Evolutionary conservation across 2,888 invertebrate genomes (phyloP), one percentile per base, ranked within the genome.

Genomic region (Thera obeliscata): DNA sequence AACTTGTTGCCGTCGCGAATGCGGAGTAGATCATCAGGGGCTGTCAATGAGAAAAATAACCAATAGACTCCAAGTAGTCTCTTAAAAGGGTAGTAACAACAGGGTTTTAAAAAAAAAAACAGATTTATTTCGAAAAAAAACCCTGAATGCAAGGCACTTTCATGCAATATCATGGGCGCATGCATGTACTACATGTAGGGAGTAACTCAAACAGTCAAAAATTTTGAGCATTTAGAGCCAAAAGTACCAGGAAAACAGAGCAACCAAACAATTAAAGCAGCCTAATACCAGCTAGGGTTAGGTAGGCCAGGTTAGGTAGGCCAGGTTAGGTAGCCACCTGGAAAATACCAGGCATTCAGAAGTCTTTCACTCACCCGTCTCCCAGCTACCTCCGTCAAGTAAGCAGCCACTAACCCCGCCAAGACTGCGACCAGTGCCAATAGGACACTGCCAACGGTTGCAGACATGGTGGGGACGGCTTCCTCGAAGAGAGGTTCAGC

Each of bases 401-500:
- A 48, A 48, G 48, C 48, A 48, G 48, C 48, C 11, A 48, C 1
- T 1, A 88, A 7, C 3, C 48, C 48, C 0, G 48, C 6, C 3
- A 48, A 11, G 8, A 48, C n/a, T 48, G 48, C 48, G 3, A 48
- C 48, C 48, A 48, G 3, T 3, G 48, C 48, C 7, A 48, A 9
- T 11, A 48, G 9, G 2, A 11, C 3, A 11, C 48, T n/a, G n/a
- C 48, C 48, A 7, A 48, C 9, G 1, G 9, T 48, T 7, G 48
- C 48, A 11, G n/a, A 11, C 48, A 87, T 81, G 46, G 64, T 77
- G 0, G 90, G 89, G 0, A 89, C 78, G 0, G 88, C 88, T 58
- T 86, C 80, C 0, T 70, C 69, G 68, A 91, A 91, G 48, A 91
- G 66, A 0, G 88, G 88, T 8, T 83, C 85, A 0, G 91, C 90